phyloP scores from a whole-genome alignment of 2,888 invertebrate species.

The Nomada lathburiana region DNA sequence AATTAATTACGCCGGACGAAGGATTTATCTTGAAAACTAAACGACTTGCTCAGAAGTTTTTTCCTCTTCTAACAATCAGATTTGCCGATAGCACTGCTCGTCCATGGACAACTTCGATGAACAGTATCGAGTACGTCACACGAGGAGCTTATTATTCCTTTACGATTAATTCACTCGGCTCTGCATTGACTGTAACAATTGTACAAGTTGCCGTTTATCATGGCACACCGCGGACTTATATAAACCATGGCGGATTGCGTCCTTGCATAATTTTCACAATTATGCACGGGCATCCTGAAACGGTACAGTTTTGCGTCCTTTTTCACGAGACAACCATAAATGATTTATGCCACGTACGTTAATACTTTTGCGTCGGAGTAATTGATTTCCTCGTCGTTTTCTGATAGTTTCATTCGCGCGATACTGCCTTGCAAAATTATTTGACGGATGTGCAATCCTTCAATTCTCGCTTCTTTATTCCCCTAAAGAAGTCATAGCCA shows the following conservation, averaged over 20 bases:
- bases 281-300: slow-evolving; percentile 24
- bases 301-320: slow-evolving; percentile 1
- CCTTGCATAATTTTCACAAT: slow-evolving; percentile 51
- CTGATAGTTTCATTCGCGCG: too few relatives aligned
- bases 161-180: slow-evolving; percentile 55
- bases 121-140: slow-evolving; percentile 40
- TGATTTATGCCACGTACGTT: not conserved
- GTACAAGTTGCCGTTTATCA: slow-evolving; percentile 44
- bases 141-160: slow-evolving; percentile 49
- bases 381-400: not conserved
- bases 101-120: slow-evolving; percentile 4
- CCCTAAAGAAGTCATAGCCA: too few relatives aligned
- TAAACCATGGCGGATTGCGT: slow-evolving; percentile 40
- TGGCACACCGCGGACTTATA: slow-evolving; percentile 30
- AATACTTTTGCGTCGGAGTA: not conserved
- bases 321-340: not conserved
- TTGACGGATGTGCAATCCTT: not conserved
- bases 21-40: too few relatives aligned
- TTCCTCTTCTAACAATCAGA: slow-evolving; percentile 4
- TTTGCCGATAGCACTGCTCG: not conserved
- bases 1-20: too few relatives aligned
- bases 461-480: not conserved
- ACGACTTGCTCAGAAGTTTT: not conserved
- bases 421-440: not conserved
- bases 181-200: slow-evolving; percentile 23